phyloP scores from a whole-genome alignment of 2,797 vertebrate species.

The Coendou prehensilis region DNA sequence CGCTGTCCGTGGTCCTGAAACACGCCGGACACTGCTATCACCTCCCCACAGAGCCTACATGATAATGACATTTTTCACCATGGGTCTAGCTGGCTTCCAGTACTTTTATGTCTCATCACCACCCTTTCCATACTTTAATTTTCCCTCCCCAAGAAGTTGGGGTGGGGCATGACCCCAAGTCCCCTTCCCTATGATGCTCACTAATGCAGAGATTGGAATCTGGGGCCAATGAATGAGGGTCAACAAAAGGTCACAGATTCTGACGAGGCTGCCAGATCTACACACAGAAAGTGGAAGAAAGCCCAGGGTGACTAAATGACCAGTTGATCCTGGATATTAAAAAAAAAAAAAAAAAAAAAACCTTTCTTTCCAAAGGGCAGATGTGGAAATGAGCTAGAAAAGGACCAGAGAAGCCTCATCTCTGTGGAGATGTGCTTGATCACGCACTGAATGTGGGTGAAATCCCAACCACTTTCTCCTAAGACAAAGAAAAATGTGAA shows the following conservation, averaged over 20 bases:
- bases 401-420: background rate
- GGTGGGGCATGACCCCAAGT: accelerated
- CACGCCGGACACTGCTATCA: accelerated
- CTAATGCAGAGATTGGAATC: background rate
- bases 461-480: background rate
- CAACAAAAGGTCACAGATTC: too few species aligned
- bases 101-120: background rate
- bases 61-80: background rate
- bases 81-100: background rate
- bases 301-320: too few species aligned
- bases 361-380: background rate
- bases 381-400: background rate
- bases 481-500: background rate
- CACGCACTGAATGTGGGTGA: background rate
- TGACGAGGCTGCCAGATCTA: background rate
- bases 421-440: background rate
- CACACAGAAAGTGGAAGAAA: background rate
- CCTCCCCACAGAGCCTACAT: background rate
- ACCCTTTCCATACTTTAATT: background rate
- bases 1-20: slow-evolving; percentile 74
- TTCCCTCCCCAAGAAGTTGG: background rate
- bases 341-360: background rate
- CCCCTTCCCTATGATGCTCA: background rate
- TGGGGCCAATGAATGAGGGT: background rate
- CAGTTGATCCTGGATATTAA: background rate